Evolutionary conservation across 2,113 vertebrate genomes (phyloP), one percentile per base, ranked within the genome.

Genomic region (Menura novaehollandiae): DNA sequence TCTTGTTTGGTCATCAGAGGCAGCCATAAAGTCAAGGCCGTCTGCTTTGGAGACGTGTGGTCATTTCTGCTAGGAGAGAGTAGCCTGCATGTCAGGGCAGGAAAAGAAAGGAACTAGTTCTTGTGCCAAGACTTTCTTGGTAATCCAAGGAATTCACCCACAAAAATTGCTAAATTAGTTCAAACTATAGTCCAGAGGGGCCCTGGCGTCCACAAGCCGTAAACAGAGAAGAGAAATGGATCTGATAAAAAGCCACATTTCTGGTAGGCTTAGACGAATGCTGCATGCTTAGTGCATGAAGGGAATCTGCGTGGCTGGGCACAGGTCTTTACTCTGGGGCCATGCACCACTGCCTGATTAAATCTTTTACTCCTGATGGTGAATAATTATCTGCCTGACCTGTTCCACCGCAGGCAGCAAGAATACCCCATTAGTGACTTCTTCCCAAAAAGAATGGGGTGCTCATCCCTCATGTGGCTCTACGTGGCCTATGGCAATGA

Each of bases 111-210:
- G 37, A 88, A 62, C 59, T 37, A 52, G 39, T 37, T 82, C 56
- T 74, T 83, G 20, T 44, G 88, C 79, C 60, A 73, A 91, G 76
- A 44, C 85, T 93, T 91, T 86, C 87, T 77, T 90, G 78, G 64
- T 93, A 86, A 94, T 84, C 72, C 88, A 92, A 88, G 79, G 71
- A 96, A 90, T 77, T 93, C 67, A 86, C 43, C 43, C 58, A 81
- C 73, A 93, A 80, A 89, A 96, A 88, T 22, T 10, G 26, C 51
- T 66, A 82, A 74, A 88, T 90, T 41, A 88, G 13, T 74, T 91
- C 85, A 91, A 76, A 80, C 55, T 73, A 12, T 56, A 86, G 88
- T 93, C 76, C 90, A 92, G 75, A 91, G 63, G 37, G 59, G 67
- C 53, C 35, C 46, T 69, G 78, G 87, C 4, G 0, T 94, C 82